Percentiles rank a stretch among this genome's conserved stretches.
phyloP scores from a whole-genome alignment of 2,888 invertebrate genomes.

The Andrena flavipes region DNA sequence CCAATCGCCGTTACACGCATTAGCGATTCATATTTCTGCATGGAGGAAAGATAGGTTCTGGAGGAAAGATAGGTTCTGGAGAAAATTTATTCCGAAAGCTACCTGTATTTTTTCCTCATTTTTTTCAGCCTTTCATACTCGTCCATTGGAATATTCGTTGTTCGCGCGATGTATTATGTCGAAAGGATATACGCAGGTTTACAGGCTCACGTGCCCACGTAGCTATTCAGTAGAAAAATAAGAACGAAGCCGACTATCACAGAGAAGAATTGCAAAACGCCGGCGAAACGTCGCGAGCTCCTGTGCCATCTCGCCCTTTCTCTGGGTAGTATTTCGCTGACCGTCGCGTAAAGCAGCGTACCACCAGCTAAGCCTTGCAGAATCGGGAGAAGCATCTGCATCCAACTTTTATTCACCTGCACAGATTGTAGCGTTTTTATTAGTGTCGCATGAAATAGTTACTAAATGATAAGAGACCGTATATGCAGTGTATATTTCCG shows the following conservation, averaged over 20 bases:
- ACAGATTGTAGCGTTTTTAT: background rate
- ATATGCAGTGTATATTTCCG: no score
- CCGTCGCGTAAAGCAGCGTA: conserved; percentile 91
- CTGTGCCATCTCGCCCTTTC: conserved; percentile 91
- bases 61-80: conserved; percentile 6
- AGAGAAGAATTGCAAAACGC: conserved; percentile 88
- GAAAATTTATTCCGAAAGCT: conserved; percentile 26
- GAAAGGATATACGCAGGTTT: background rate
- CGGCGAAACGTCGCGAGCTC: conserved; percentile 86
- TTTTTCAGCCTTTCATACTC: no score
- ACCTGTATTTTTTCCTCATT: background rate
- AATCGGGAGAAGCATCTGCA: conserved; percentile 62
- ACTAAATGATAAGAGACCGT: conserved; percentile 8
- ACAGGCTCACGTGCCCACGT: conserved; percentile 85
- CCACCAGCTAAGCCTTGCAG: conserved; percentile 90
- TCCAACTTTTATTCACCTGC: conserved; percentile 59
- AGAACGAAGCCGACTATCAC: conserved; percentile 87
- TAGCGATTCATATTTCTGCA: background rate
- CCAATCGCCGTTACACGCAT: conserved; percentile 2
- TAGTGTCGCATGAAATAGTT: conserved; percentile 8
- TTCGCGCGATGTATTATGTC: background rate
- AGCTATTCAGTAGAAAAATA: conserved; percentile 88
- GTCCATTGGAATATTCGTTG: background rate
- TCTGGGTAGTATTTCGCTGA: conserved; percentile 91
- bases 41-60: conserved; percentile 9